Base-by-base conservation (phyloP, 2,797 vertebrate species). In the Margarornis squamiger region DNA sequence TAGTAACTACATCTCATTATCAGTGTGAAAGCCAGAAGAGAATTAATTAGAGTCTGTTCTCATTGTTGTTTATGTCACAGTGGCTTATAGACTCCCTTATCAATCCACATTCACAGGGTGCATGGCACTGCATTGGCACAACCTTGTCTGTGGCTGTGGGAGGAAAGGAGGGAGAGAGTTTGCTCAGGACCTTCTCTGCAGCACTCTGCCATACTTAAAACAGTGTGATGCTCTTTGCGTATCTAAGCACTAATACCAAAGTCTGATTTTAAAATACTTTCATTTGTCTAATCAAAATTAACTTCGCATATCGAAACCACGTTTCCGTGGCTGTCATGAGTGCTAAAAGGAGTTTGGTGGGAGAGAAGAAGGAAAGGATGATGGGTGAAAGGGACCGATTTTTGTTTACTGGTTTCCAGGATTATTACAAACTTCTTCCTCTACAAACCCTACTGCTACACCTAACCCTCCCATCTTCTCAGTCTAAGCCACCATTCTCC, bases 81-180 rank as follows among this genome's bases (percentile, higher is more conserved):
- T 8, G 10, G 58, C 36, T 79, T 43, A 32, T 1, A 34, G 39
- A 8, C 8, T 54, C 11, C n/a, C 36, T 34, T 41, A n/a, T 12
- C 46, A 22, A 22, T 6, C 17, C n/a, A 29, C 15, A 29, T 10
- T 8, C 55, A 14, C 22, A 14, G 9, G 0, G 43, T 2, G 7
- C 11, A 6, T 2, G 32, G 52, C 21, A 6, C n/a, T 65, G 41
- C 23, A 71, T 9, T n/a, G 58, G 21, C 41, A 34, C 29, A 24
- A 5, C 1, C 1, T 4, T 32, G 30, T 48, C 26, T 2, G 4
- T 7, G n/a, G n/a, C 43, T 49, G 10, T 1, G 3, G n/a, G 26
- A 67, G 30, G 12, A 19, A 62, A 82, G 34, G 23, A 72, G 13
- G 24, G 32, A 45, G 3, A 12, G 22, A 45, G 13, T 36, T 82